phyloP scores from a whole-genome alignment of 2,888 invertebrate genomes.

The Venusia cambrica region DNA sequence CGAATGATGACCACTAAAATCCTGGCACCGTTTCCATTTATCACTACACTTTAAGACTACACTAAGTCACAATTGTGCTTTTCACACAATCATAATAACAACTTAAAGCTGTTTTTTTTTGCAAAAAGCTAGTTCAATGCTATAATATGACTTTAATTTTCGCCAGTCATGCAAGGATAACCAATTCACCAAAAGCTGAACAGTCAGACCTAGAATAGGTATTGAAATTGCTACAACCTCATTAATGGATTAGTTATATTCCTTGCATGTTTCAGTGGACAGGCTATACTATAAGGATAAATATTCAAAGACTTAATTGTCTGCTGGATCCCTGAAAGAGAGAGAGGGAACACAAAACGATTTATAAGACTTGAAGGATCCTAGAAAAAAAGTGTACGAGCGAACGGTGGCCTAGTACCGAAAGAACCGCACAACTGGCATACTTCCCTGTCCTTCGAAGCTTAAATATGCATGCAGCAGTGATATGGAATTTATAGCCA shows the following conservation, averaged over 20 bases:
- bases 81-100: constrained; percentile 13
- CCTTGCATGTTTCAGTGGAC: too few species aligned
- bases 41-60: constrained; percentile 35
- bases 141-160: too few species aligned
- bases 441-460: constrained; percentile 74
- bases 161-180: too few species aligned
- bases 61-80: constrained; percentile 18
- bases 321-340: constrained; percentile 49
- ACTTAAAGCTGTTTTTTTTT: constrained; percentile 16
- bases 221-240: too few species aligned
- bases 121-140: constrained; percentile 18
- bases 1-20: constrained; percentile 55
- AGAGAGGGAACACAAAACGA: constrained; percentile 32
- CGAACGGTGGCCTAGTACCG: constrained; percentile 36
- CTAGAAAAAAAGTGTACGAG: constrained; percentile 42
- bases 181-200: too few species aligned
- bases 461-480: constrained; percentile 64
- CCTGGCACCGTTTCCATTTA: constrained; percentile 58
- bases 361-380: constrained; percentile 31
- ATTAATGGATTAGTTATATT: too few species aligned
- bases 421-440: constrained; percentile 49
- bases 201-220: too few species aligned
- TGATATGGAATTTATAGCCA: constrained; percentile 34
- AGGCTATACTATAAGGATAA: constrained; percentile 22
- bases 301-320: constrained; percentile 6